Evolutionary conservation across 1,140 invertebrate species (phyloP), one percentile per base, ranked within the genome.

Genomic region (Littorina saxatilis): DNA sequence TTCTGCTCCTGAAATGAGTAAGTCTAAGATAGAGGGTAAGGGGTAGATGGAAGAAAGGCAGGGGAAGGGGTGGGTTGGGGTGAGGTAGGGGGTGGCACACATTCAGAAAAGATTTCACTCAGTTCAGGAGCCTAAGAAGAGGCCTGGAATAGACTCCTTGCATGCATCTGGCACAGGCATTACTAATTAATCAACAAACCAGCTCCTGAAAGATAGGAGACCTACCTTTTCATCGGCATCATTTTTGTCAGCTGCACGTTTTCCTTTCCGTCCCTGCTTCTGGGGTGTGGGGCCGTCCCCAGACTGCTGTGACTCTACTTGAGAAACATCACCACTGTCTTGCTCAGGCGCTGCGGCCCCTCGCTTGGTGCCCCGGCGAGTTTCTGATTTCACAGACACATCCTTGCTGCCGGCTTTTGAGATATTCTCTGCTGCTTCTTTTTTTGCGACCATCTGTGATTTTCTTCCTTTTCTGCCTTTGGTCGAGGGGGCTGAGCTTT

Each of bases 241-340:
- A 32, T 11, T 63, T 11, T 13, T 9, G 9, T 11, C 7, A 7
- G 58, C 23, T n/a, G 37, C 4, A 3, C 37, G 15, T 20, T 73
- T 73, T 27, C 29, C 73, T 75, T 3, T 55, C 13, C 43, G 32
- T 50, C 40, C 73, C 27, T n/a, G 37, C 37, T 75, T 75, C 35
- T 50, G 73, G 5, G 73, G 43, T 37, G 43, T 50, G 11, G 43
- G 43, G 5, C 73, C 32, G 5, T 55, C 52, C 1, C 27, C 0
- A 7, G 43, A 47, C 43, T 47, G 7, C 5, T 23, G 20, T 11
- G 5, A 11, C 23, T 40, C 13, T 27, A 35, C 4, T 15, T 75
- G 29, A 9, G 43, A 20, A 13, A 39, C 35, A 13, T 68, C 15
- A 23, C 66, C 15, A 7, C 66, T 68, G 66, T 35, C 23, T 13